Evolutionary conservation across 2,113 vertebrate genomes (phyloP).

Genomic region (Psettodes erumei): DNA sequence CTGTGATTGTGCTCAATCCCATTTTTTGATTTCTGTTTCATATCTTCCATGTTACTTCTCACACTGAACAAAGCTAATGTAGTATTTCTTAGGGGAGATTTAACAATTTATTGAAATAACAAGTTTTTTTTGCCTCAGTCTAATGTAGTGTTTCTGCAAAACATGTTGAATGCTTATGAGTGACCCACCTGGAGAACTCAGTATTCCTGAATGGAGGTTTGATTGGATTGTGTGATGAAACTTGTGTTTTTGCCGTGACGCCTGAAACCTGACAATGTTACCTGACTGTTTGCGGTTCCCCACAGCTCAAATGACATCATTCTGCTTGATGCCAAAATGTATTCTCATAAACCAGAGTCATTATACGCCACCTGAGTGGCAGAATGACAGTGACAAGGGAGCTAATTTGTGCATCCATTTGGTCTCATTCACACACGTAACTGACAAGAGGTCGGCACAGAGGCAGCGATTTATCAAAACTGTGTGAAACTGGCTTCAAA

Average conservation of each 20-base stretch:
- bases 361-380: not conserved
- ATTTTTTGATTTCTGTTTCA: not conserved
- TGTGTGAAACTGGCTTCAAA: not conserved
- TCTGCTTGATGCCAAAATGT: not conserved
- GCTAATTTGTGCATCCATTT: not conserved
- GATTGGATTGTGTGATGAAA: no score
- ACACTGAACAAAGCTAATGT: not conserved
- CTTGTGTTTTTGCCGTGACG: not conserved
- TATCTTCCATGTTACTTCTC: not conserved
- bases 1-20: not conserved
- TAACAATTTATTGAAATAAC: not conserved
- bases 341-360: not conserved
- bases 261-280: not conserved
- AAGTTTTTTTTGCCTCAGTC: not conserved
- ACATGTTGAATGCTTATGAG: not conserved
- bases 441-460: not conserved
- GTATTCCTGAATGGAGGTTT: not conserved
- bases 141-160: not conserved
- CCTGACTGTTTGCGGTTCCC: not conserved
- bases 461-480: not conserved
- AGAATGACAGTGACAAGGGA: not conserved
- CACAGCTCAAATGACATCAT: not conserved
- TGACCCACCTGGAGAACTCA: not conserved
- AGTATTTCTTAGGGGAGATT: not conserved
- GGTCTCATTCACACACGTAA: not conserved